Conservation (phyloP, 1,140 invertebrate genomes). For the Rhizoglyphus robini region DNA sequence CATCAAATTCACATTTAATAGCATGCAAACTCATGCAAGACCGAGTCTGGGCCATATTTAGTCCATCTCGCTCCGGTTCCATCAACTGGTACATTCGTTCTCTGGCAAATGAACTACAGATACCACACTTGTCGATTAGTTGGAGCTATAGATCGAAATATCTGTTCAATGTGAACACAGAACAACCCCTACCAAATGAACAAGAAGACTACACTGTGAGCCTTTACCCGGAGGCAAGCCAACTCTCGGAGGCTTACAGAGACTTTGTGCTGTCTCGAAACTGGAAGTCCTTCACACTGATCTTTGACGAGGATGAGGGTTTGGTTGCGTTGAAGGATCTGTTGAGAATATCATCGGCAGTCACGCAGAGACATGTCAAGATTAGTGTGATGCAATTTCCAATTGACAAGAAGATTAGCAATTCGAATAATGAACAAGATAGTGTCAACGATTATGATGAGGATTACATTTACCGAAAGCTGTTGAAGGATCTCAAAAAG, state of each 20-base stretch:
- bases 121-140: conserved; percentile 10
- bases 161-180: background rate
- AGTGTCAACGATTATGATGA: background rate
- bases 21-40: conserved; percentile 2
- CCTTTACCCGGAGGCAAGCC: conserved; percentile 76
- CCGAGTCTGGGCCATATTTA: conserved; percentile 6
- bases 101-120: conserved; percentile 7
- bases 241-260: conserved; percentile 64
- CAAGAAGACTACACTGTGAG: conserved; percentile 46
- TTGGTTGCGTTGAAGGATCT: conserved; percentile 13
- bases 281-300: conserved; percentile 86
- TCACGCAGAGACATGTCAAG: background rate
- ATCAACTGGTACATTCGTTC: background rate
- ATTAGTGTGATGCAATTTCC: background rate
- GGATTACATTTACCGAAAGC: background rate
- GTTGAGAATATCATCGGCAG: background rate
- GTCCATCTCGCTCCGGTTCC: background rate
- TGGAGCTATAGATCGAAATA: conserved; percentile 6
- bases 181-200: background rate
- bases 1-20: background rate
- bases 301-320: conserved; percentile 87
- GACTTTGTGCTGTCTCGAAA: conserved; percentile 72
- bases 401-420: background rate
- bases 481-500: background rate
- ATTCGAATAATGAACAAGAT: background rate